Conservation (phyloP, 2,113 vertebrate species). For the Martes martes region DNA sequence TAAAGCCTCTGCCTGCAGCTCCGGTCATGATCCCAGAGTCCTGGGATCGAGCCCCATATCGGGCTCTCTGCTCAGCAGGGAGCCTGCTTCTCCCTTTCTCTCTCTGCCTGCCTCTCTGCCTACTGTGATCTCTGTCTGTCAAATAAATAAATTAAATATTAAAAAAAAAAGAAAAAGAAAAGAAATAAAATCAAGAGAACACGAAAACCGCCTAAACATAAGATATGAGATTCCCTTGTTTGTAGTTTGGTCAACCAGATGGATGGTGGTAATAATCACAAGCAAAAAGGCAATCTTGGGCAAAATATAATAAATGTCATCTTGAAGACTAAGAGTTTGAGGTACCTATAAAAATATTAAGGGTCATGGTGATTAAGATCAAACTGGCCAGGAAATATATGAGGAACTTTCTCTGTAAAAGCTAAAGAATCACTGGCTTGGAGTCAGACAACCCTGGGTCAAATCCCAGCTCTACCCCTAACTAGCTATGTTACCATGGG, state of each 20-base stretch:
- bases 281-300: not conserved
- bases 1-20: no score
- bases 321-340: not conserved
- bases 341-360: not conserved
- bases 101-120: no score
- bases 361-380: not conserved
- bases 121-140: no score
- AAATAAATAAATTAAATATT: no score
- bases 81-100: no score
- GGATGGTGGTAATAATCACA: not conserved
- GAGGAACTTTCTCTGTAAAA: not conserved
- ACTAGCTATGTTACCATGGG: not conserved
- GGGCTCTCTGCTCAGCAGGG: no score
- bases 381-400: no score
- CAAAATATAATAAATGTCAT: not conserved
- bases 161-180: no score
- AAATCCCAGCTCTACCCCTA: not conserved
- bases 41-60: no score
- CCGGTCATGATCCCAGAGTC: no score
- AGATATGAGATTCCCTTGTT: not conserved
- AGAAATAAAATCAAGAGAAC: not conserved
- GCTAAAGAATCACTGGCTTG: not conserved
- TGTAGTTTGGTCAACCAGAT: not conserved
- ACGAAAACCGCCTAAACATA: not conserved
- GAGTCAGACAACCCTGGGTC: not conserved